Conservation (phyloP, 2,888 invertebrate genomes). For the Myopa tessellatipennis region DNA sequence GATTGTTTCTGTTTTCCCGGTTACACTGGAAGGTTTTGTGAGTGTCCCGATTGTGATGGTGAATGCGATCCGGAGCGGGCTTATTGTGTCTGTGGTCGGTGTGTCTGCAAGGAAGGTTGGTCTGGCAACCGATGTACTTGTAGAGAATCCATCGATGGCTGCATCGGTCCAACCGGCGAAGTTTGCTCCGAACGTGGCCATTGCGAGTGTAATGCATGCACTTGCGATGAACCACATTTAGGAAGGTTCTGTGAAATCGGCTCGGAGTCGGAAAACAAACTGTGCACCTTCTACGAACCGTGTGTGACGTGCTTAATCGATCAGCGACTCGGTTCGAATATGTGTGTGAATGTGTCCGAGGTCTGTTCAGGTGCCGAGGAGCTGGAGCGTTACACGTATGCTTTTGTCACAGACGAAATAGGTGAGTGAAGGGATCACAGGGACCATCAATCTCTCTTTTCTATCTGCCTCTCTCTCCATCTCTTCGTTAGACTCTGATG, state of each 20-base stretch:
- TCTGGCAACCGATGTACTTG: constrained; percentile 72
- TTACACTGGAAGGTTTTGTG: constrained; percentile 73
- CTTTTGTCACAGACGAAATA: constrained; percentile 55
- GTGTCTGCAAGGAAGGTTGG: constrained; percentile 75
- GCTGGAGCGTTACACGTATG: constrained; percentile 54
- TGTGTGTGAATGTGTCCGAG: constrained; percentile 56
- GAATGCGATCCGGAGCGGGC: constrained; percentile 77
- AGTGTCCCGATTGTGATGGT: constrained; percentile 72
- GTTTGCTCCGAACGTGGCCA: constrained; percentile 80
- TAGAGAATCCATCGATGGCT: constrained; percentile 68
- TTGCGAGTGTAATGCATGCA: constrained; percentile 78
- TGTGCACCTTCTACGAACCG: constrained; percentile 64
- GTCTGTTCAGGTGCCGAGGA: constrained; percentile 57
- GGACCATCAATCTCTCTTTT: not conserved
- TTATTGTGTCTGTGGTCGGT: constrained; percentile 80
- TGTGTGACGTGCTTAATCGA: constrained; percentile 64
- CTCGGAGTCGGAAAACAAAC: constrained; percentile 58
- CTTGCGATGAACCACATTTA: constrained; percentile 56
- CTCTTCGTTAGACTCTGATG: constrained; percentile 47
- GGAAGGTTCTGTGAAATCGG: constrained; percentile 65
- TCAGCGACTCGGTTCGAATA: constrained; percentile 53
- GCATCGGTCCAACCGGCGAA: constrained; percentile 71
- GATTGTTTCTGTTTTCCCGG: constrained; percentile 77
- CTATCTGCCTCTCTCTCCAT: not conserved
- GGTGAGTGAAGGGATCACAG: constrained; percentile 47